These are phyloP conservation scores for Ormyrus nitidulus DNA, from an alignment of 2,888 invertebrate species.

Conservation along the genomic window DNA sequence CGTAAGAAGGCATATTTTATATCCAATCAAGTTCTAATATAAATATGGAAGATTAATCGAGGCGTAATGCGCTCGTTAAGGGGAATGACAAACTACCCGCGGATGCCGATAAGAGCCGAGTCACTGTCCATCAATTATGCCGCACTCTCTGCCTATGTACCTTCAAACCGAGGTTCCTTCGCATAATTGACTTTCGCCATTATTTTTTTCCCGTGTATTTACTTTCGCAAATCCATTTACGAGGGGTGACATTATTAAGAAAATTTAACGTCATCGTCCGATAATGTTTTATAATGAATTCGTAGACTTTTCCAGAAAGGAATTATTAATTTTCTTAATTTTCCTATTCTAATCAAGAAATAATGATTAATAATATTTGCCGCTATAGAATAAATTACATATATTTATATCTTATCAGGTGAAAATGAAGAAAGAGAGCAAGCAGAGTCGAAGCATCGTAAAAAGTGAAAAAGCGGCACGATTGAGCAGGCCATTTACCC, in stretches of 20 bases:
- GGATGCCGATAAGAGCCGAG: conserved; percentile 66
- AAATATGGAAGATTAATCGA: conserved; percentile 75
- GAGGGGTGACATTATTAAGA: neutral
- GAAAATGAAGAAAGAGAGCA: too few species aligned
- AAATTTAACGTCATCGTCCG: too few species aligned
- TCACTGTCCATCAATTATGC: conserved; percentile 74
- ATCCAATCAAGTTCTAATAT: conserved; percentile 70
- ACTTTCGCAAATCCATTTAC: conserved; percentile 3
- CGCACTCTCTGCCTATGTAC: conserved; percentile 7
- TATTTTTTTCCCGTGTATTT: neutral
- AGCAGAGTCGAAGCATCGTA: too few species aligned
- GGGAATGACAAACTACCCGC: conserved; percentile 70
- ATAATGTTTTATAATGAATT: too few species aligned
- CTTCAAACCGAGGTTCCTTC: conserved; percentile 3
- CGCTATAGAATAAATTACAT: too few species aligned
- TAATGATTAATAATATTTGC: too few species aligned
- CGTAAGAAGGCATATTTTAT: conserved; percentile 59
- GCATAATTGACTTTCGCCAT: conserved; percentile 42
- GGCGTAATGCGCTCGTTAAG: conserved; percentile 71
- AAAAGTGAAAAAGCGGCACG: too few species aligned
- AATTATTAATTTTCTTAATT: too few species aligned
- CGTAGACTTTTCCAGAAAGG: too few species aligned
- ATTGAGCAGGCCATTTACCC: too few species aligned
- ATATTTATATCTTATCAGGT: too few species aligned
- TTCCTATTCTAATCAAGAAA: too few species aligned